Evolutionary conservation across 2,888 invertebrate species (phyloP).

Genomic region (Dasypolia templi): DNA sequence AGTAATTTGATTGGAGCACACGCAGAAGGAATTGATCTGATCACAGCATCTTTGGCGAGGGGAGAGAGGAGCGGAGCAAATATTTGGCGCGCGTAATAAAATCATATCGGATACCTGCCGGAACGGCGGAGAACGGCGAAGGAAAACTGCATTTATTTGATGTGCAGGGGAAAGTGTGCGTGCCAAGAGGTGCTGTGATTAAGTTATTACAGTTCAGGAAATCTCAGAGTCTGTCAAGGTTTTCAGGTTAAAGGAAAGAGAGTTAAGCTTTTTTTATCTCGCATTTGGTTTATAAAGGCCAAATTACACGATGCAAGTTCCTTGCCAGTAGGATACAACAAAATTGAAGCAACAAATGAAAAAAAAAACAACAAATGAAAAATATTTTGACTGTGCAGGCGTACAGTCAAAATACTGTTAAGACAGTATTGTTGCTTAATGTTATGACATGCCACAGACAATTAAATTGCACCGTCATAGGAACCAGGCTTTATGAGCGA

Average conservation of each 20-base stretch:
- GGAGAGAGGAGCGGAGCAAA: constrained; percentile 74
- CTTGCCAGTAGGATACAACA: neutral
- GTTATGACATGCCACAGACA: neutral
- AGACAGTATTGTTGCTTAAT: neutral
- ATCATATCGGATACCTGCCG: constrained; percentile 81
- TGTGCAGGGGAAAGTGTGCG: neutral
- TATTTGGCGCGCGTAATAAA: constrained; percentile 83
- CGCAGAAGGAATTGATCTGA: constrained; percentile 56
- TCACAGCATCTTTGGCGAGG: constrained; percentile 49
- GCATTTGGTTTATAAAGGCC: neutral
- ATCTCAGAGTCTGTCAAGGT: neutral
- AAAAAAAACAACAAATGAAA: too few species aligned
- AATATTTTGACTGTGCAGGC: too few species aligned
- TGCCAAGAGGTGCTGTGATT: neutral
- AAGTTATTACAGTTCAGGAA: constrained; percentile 2
- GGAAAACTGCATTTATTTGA: neutral
- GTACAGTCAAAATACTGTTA: too few species aligned
- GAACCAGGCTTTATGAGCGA: neutral
- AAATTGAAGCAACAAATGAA: neutral
- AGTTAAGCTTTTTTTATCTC: too few species aligned
- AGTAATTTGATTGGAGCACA: constrained; percentile 61
- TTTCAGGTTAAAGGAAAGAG: too few species aligned
- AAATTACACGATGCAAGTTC: neutral
- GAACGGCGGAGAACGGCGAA: neutral
- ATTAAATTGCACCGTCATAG: neutral